These are phyloP conservation scores for Cerastis leucographa DNA, from an alignment of 2,888 invertebrate species.

Conservation along the genomic window DNA sequence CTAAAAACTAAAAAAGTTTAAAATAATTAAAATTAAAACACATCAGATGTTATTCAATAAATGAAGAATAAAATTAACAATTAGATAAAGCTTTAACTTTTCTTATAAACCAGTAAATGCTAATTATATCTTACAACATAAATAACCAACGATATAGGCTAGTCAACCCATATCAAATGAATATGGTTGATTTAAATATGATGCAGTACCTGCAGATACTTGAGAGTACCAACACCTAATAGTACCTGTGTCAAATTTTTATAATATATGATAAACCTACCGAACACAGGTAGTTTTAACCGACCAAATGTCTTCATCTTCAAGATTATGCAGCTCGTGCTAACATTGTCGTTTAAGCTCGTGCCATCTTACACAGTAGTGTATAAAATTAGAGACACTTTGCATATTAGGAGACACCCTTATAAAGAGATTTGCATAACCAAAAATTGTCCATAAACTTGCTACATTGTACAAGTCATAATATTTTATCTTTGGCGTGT, in stretches of 20 bases:
- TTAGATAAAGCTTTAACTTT: too few relatives aligned
- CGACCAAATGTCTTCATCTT: conserved; percentile 27
- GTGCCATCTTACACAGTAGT: conserved; percentile 65
- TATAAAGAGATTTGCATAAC: conserved; percentile 47
- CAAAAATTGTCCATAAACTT: conserved; percentile 57
- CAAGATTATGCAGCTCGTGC: conserved; percentile 52
- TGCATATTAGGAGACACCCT: conserved; percentile 66
- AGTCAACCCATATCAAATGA: not conserved
- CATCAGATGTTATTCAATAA: too few relatives aligned
- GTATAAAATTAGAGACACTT: conserved; percentile 71
- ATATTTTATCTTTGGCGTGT: conserved; percentile 53
- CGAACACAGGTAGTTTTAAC: not conserved
- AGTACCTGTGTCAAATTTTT: not conserved
- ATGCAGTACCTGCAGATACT: not conserved
- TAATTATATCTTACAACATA: not conserved
- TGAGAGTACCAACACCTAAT: not conserved
- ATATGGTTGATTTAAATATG: not conserved
- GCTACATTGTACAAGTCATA: conserved; percentile 37
- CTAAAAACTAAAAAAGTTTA: too few relatives aligned
- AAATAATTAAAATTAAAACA: too few relatives aligned
- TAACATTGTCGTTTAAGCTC: conserved; percentile 40
- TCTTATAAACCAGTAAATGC: not conserved
- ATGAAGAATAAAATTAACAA: too few relatives aligned
- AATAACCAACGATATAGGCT: not conserved
- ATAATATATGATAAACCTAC: not conserved